A percentile compares a stretch with the other conserved stretches of the same genome.
Conservation (phyloP, 2,113 vertebrate species). For the Lampris megalopsis region DNA sequence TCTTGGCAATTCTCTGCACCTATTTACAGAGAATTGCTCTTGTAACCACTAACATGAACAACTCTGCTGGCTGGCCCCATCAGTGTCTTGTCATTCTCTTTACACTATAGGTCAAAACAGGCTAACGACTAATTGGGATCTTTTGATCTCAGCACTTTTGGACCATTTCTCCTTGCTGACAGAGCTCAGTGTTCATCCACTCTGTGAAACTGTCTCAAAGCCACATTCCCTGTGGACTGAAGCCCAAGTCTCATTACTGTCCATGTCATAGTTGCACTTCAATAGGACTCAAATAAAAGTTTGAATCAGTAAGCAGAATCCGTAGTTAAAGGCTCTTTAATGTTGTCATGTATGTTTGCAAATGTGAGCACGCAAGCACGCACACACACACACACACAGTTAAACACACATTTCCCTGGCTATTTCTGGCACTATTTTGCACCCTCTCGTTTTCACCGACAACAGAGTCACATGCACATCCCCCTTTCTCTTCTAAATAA, state of each 20-base stretch:
- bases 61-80: conserved; percentile 25
- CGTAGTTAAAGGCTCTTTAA: neutral
- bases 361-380: neutral
- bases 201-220: conserved; percentile 46
- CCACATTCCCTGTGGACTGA: conserved; percentile 41
- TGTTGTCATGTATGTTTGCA: no score
- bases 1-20: no score
- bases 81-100: conserved; percentile 60
- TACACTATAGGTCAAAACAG: conserved; percentile 55
- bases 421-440: conserved; percentile 1
- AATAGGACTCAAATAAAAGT: conserved; percentile 18
- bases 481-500: conserved; percentile 45
- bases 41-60: neutral
- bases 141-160: conserved; percentile 20
- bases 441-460: conserved; percentile 43
- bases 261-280: conserved; percentile 11
- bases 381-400: conserved; percentile 10
- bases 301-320: conserved; percentile 38
- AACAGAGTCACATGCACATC: conserved; percentile 31
- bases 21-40: neutral
- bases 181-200: conserved; percentile 12
- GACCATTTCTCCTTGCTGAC: conserved; percentile 24
- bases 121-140: conserved; percentile 49
- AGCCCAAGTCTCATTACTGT: conserved; percentile 48
- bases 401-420: no score